phyloP scores from a whole-genome alignment of 2,888 invertebrate genomes.

The Allophyes oxyacanthae region DNA sequence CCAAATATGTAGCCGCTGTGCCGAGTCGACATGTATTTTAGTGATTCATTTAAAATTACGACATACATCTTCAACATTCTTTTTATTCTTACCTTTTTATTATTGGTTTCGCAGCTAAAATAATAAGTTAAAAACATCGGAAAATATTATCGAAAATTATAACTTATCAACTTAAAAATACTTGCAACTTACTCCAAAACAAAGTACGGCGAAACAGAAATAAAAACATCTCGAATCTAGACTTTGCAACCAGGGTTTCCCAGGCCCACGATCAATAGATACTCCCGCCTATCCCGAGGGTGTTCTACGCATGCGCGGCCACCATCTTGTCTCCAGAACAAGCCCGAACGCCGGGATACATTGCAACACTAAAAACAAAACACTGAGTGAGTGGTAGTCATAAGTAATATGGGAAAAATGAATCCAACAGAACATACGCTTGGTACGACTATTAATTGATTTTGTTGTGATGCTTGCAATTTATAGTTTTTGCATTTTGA shows the following conservation, averaged over 20 bases:
- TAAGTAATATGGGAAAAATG: constrained; percentile 64
- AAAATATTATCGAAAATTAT: too few species aligned
- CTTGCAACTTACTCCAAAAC: too few species aligned
- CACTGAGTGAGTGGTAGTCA: constrained; percentile 41
- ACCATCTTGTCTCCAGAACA: constrained; percentile 63
- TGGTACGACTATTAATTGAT: constrained; percentile 63
- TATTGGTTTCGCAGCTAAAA: too few species aligned
- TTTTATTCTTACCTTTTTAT: too few species aligned
- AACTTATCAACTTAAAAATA: too few species aligned
- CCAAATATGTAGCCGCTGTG: too few species aligned
- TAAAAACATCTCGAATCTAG: constrained; percentile 27
- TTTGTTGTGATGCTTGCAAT: background rate
- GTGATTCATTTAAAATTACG: too few species aligned
- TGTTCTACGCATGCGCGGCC: constrained; percentile 65
- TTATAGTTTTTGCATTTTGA: background rate
- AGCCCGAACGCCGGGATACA: constrained; percentile 52
- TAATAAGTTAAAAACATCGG: too few species aligned
- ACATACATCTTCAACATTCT: too few species aligned
- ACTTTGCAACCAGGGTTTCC: constrained; percentile 57
- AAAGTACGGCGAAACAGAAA: too few species aligned
- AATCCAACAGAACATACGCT: constrained; percentile 72
- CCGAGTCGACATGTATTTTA: too few species aligned
- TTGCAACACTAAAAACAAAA: constrained; percentile 66
- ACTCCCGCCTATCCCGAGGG: constrained; percentile 63
- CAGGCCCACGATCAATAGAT: constrained; percentile 76